phyloP scores from a whole-genome alignment of 2,888 invertebrate species.

The Anticlea derivata region DNA sequence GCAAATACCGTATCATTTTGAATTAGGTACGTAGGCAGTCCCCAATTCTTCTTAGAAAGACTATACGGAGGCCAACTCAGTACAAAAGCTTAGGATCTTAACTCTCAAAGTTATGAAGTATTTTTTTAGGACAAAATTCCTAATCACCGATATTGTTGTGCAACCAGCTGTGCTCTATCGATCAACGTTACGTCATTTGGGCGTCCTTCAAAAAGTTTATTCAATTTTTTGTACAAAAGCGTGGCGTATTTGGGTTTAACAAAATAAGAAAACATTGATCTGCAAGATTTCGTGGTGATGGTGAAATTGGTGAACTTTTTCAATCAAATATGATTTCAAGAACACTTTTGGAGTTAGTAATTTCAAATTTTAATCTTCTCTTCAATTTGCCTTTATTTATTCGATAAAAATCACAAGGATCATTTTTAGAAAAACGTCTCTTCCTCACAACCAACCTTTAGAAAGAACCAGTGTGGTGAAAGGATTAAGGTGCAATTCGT shows the following conservation, averaged over 20 bases:
- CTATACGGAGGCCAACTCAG: too few relatives aligned
- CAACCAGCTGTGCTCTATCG: slow-evolving; percentile 67
- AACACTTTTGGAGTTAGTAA: too few relatives aligned
- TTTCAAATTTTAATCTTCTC: not conserved
- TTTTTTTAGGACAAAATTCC: slow-evolving; percentile 67
- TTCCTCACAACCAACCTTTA: too few relatives aligned
- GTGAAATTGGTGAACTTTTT: not conserved
- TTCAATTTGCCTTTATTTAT: not conserved
- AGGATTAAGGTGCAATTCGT: too few relatives aligned
- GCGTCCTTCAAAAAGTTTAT: slow-evolving; percentile 30
- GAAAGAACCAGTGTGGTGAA: too few relatives aligned
- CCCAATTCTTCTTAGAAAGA: slow-evolving; percentile 1
- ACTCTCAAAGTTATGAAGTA: slow-evolving; percentile 31
- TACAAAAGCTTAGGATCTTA: not conserved
- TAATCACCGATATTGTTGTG: slow-evolving; percentile 65
- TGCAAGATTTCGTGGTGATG: not conserved
- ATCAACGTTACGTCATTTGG: slow-evolving; percentile 55
- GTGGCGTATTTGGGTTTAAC: not conserved
- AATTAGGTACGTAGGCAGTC: slow-evolving; percentile 16
- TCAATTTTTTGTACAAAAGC: slow-evolving; percentile 10
- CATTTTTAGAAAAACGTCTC: too few relatives aligned
- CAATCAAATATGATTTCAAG: too few relatives aligned
- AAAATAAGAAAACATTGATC: not conserved
- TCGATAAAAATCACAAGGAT: too few relatives aligned
- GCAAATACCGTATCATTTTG: slow-evolving; percentile 51